Conservation (phyloP, 1,140 invertebrate species). For the Pseudomyrmex pallidus region DNA sequence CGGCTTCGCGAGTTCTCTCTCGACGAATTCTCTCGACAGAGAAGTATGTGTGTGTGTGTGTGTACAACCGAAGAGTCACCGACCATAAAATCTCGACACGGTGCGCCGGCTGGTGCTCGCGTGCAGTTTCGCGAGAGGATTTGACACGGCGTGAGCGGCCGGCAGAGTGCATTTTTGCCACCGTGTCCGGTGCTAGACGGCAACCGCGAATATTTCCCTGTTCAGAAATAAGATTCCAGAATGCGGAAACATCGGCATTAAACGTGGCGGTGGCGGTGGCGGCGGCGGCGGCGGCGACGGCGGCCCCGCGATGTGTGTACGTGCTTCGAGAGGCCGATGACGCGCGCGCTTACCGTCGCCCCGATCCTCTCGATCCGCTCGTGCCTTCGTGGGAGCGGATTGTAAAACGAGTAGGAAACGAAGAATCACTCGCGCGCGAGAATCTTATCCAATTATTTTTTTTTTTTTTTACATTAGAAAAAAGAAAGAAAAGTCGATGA, state of each 20-base stretch:
- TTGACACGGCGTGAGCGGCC: slow-evolving; percentile 35
- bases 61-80: slow-evolving; percentile 7
- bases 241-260: slow-evolving; percentile 76
- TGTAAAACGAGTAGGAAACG: slow-evolving; percentile 62
- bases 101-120: slow-evolving; percentile 13
- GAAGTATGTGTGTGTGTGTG: neutral
- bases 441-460: slow-evolving; percentile 72
- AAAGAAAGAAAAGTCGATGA: slow-evolving; percentile 10
- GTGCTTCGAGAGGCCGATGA: slow-evolving; percentile 69
- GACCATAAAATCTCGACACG: slow-evolving; percentile 45
- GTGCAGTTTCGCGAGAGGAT: slow-evolving; percentile 22
- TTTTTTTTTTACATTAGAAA: slow-evolving; percentile 43
- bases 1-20: slow-evolving; percentile 1
- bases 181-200: slow-evolving; percentile 25
- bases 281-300: neutral
- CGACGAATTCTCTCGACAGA: slow-evolving; percentile 2
- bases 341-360: slow-evolving; percentile 26
- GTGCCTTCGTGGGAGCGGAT: slow-evolving; percentile 65
- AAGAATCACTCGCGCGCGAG: slow-evolving; percentile 56
- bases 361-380: slow-evolving; percentile 9
- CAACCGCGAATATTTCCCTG: slow-evolving; percentile 54
- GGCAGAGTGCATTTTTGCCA: slow-evolving; percentile 51
- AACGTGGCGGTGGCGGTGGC: neutral
- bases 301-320: slow-evolving; percentile 42
- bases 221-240: slow-evolving; percentile 72